Evolutionary conservation across 2,888 invertebrate genomes (phyloP), one percentile per base, ranked within the genome.

Genomic region (Mycalesis mineus): DNA sequence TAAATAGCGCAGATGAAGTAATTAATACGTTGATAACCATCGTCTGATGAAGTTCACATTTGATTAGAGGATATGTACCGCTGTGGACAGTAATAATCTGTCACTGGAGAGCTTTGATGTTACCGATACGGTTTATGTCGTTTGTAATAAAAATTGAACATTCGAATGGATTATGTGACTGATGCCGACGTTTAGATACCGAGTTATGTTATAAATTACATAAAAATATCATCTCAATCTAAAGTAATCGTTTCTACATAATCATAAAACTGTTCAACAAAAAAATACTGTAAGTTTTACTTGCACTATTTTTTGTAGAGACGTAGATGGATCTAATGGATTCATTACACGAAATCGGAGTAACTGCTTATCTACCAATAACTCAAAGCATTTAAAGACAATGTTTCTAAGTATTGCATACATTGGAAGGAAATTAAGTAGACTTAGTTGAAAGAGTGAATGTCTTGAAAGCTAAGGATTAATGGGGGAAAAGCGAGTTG

Each of bases 1-100:
- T 82, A 82, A 79, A 79, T 79, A 79, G 75, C 74, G 72, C 76
- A 78, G 82, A 84, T 85, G 83, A 82, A 84, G 82, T 79, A 86
- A 85, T 86, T 84, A 86, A 82, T 84, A 75, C 74, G 68, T 61
- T 62, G 84, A 83, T 84, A 82, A 79, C 70, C 73, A 83, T 82
- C 65, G 64, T 66, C 70, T 71, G 78, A 81, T 75, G 73, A 64
- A 66, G 59, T 64, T 61, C 61, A 59, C 62, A 57, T 65, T 60
- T 67, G 71, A 70, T 71, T 68, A 67, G 65, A 70, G 58, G 64
- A 56, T 36, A 57, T 47, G 58, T 59, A 64, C 68, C 65, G 65
- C 64, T 51, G 58, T 47, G 57, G 61, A 58, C 60, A 59, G 47
- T 57, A 57, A 57, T 55, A 57, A 53, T 65, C 64, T 66, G 64